Conservation (phyloP, 2,797 vertebrate species). For the Myioborus miniatus region DNA sequence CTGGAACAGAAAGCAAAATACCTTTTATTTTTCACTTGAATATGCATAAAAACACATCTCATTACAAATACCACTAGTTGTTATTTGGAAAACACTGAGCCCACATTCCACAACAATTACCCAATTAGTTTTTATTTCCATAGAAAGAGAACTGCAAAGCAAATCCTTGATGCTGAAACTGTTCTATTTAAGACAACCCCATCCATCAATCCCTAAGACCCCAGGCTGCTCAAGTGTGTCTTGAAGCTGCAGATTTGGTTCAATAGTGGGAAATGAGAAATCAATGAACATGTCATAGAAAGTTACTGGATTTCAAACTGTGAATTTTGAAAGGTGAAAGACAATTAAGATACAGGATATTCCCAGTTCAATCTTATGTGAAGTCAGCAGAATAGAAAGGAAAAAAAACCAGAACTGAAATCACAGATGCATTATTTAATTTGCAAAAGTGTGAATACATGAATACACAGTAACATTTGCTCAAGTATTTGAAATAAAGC, state of each 20-base stretch:
- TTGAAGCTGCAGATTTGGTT: neutral
- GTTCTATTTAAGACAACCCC: neutral
- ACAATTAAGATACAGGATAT: neutral
- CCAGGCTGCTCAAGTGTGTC: neutral
- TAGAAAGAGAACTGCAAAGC: neutral
- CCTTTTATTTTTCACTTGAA: neutral
- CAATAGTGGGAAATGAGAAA: neutral
- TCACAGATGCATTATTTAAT: neutral
- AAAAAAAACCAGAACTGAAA: neutral
- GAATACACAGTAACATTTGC: neutral
- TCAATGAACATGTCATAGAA: neutral
- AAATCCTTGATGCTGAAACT: neutral
- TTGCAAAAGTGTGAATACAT: neutral
- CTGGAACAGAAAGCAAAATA: neutral
- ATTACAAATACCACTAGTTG: neutral
- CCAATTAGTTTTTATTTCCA: neutral
- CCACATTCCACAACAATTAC: neutral
- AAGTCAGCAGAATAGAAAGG: neutral
- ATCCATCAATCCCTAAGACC: neutral
- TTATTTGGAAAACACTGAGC: neutral
- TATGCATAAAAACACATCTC: neutral
- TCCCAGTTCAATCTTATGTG: neutral
- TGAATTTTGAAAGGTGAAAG: neutral
- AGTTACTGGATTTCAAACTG: neutral
- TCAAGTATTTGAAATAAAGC: constrained; percentile 25